phyloP scores from a whole-genome alignment of 2,113 vertebrate species.

The Athene cunicularia region DNA sequence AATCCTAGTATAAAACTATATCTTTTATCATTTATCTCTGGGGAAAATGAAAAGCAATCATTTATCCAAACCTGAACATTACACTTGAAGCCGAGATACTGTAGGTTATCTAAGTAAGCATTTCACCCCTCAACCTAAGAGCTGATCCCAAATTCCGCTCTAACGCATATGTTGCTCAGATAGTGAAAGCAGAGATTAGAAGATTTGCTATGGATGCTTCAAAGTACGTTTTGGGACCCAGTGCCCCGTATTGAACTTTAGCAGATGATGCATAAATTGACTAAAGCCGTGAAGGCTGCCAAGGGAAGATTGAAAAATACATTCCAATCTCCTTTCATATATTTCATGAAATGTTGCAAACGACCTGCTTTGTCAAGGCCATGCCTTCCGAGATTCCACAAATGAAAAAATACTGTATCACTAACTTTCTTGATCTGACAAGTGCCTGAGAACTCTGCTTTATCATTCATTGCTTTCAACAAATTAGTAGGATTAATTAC shows the following conservation, averaged over 20 bases:
- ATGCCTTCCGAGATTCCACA: background rate
- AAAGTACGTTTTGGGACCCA: conserved; percentile 12
- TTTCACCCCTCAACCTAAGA: conserved; percentile 16
- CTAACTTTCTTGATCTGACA: background rate
- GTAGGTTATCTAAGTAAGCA: conserved; percentile 37
- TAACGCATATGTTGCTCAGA: conserved; percentile 15
- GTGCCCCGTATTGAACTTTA: conserved; percentile 30
- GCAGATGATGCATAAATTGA: conserved; percentile 41
- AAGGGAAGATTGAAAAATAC: conserved; percentile 1
- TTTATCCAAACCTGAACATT: conserved; percentile 13
- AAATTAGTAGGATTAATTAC: conserved; percentile 3
- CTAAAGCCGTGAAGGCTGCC: conserved; percentile 11
- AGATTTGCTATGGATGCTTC: conserved; percentile 43
- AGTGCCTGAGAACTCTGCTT: background rate
- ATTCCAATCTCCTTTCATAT: background rate
- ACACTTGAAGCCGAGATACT: background rate
- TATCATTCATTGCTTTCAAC: background rate
- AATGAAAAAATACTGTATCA: background rate
- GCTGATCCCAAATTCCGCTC: conserved; percentile 19
- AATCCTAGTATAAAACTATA: background rate
- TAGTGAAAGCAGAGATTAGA: conserved; percentile 4
- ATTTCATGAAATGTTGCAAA: background rate
- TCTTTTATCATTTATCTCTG: conserved; percentile 29
- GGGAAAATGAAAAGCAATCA: conserved; percentile 53
- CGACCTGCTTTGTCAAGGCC: background rate